A percentile compares a stretch with the other conserved stretches of the same genome.
Conservation (phyloP, 92 coral and sea anemone species). For the Porites evermanni region DNA sequence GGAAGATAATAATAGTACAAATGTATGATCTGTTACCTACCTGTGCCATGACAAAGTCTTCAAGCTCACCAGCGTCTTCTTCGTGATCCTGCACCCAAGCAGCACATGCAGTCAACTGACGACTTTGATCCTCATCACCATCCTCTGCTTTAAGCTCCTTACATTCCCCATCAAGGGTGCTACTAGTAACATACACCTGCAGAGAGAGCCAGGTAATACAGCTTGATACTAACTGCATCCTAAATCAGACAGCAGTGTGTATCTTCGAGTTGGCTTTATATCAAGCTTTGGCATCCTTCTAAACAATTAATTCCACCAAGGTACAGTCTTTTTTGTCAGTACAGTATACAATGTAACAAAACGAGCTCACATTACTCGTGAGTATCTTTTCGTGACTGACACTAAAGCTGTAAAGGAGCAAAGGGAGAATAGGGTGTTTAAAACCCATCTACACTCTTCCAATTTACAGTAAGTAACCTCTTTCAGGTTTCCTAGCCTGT, state of each 20-base stretch:
- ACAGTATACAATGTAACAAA: too few species aligned
- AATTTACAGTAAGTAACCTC: not conserved
- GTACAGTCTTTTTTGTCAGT: too few species aligned
- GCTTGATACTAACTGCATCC: not conserved
- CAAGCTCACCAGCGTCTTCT: slow-evolving; percentile 77
- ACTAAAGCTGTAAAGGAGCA: too few species aligned
- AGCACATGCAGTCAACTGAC: slow-evolving; percentile 81
- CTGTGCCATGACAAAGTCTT: slow-evolving; percentile 76
- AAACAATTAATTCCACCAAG: too few species aligned
- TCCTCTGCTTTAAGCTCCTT: slow-evolving; percentile 81
- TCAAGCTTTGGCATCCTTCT: not conserved
- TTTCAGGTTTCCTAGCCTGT: too few species aligned
- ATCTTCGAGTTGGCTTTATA: not conserved
- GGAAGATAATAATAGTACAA: too few species aligned
- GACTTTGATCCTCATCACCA: slow-evolving; percentile 80
- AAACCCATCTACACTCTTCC: not conserved
- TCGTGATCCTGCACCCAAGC: slow-evolving; percentile 90
- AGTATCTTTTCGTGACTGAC: too few species aligned
- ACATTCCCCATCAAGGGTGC: slow-evolving; percentile 86
- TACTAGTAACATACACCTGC: slow-evolving; percentile 81
- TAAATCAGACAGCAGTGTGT: not conserved
- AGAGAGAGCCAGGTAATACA: not conserved
- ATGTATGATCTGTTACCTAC: slow-evolving; percentile 34
- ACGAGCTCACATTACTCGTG: too few species aligned
- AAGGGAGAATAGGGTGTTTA: too few species aligned